Percentiles rank a stretch among this genome's conserved stretches.
Conservation (phyloP, 2,113 vertebrate genomes). For the Aplodontia rufa region DNA sequence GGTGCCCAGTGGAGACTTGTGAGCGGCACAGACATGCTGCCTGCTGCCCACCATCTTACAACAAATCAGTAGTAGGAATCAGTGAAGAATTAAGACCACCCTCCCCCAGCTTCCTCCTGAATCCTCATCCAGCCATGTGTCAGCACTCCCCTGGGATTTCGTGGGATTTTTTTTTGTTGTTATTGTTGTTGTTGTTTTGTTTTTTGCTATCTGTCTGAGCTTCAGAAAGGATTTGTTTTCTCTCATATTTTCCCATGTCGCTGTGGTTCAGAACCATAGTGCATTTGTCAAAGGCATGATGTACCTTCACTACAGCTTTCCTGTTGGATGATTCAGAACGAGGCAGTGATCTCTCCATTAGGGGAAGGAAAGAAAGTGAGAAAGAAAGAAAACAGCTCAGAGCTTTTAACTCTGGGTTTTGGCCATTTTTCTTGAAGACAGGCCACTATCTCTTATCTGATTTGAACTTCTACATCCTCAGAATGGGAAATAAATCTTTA, state of each 20-base stretch:
- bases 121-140: background rate
- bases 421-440: background rate
- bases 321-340: background rate
- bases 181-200: no score
- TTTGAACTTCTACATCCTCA: background rate
- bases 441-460: constrained; percentile 34
- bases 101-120: background rate
- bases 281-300: background rate
- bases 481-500: constrained; percentile 46
- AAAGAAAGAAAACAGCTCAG: background rate
- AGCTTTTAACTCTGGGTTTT: background rate
- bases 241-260: background rate
- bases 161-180: no score
- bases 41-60: background rate
- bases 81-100: background rate
- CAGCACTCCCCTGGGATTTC: background rate
- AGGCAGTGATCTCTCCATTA: background rate
- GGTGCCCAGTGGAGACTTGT: fast-evolving
- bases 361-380: background rate
- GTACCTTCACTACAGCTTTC: background rate
- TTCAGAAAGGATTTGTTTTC: constrained; percentile 50
- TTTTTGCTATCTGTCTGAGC: background rate
- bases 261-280: background rate
- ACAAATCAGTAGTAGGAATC: background rate
- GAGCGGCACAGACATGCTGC: background rate